Evolutionary conservation across 2,888 invertebrate species (phyloP), one percentile per base, ranked within the genome.

Genomic region (Endomychus coccineus): DNA sequence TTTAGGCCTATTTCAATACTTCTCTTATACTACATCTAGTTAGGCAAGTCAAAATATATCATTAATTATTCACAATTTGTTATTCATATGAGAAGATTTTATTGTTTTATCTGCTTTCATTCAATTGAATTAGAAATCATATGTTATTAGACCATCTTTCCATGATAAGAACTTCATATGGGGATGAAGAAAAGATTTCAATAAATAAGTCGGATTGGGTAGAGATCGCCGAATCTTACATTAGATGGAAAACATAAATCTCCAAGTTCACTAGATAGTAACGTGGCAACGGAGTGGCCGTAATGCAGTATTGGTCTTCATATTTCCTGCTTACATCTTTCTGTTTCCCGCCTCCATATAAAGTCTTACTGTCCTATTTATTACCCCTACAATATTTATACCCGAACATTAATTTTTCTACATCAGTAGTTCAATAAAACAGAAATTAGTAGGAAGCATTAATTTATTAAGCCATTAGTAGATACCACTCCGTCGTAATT

Each of bases 261-360:
- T 37, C 44, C 43, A 43, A 42, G 45, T 43, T 40, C 36, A 42
- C 45, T 45, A 45, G 41, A 40, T 43, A 44, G 50, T 44, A 49
- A 48, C 46, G 44, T 45, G 44, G 39, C 42, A 43, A 43, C 38
- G 32, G 43, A 29, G 39, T 39, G 39, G 45, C 43, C 43, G 42
- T 48, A 51, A 48, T 51, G 48, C 49, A 48, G 49, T 51, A 51
- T 51, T 43, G 51, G 51, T 44, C 48, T 40, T 48, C 49, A 49
- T 51, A 51, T 51, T 48, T 49, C 45, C 50, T 49, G 43, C 49
- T 51, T 51, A 50, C 48, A 49, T 47, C 49, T 43, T 37, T 40
- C 41, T 40, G 36, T 43, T 44, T 25, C 10, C 25, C 25, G 10
- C 25, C 25, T 6, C 10, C 5, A 11, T 10, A 46, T 39, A 39